A percentile compares a stretch with the other conserved stretches of the same genome.
phyloP scores from a whole-genome alignment of 2,113 vertebrate genomes.

The Poeciliopsis turrubarensis region DNA sequence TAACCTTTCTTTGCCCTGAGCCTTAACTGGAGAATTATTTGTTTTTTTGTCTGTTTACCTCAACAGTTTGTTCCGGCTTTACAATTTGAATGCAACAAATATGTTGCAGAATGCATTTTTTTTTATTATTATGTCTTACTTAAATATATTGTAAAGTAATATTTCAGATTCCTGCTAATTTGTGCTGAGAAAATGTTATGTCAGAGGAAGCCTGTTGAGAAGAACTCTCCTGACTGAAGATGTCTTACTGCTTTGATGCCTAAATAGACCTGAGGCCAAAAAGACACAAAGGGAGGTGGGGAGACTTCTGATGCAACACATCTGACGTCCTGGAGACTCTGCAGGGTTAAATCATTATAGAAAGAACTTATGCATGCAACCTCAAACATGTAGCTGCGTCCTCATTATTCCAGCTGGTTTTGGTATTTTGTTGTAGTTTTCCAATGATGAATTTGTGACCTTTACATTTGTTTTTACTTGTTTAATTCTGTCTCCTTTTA shows the following conservation, averaged over 20 bases:
- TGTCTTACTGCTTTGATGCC: constrained; percentile 72
- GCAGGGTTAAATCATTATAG: constrained; percentile 13
- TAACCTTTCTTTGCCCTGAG: too few relatives aligned
- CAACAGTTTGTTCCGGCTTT: too few relatives aligned
- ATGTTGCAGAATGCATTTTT: too few relatives aligned
- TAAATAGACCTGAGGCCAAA: constrained; percentile 67
- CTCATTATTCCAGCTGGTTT: background rate
- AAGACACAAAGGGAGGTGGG: constrained; percentile 65
- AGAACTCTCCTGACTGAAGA: constrained; percentile 49
- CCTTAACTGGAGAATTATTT: too few relatives aligned
- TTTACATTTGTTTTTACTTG: constrained; percentile 17
- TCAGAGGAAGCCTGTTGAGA: constrained; percentile 48
- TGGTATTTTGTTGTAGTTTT: background rate
- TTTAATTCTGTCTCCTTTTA: constrained; percentile 7
- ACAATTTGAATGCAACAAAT: too few relatives aligned
- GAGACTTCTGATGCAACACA: constrained; percentile 73
- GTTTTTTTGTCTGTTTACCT: too few relatives aligned
- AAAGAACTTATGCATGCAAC: constrained; percentile 29
- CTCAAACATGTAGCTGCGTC: constrained; percentile 13
- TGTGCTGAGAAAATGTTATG: constrained; percentile 53
- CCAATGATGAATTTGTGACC: constrained; percentile 7
- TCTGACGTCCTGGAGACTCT: constrained; percentile 49
- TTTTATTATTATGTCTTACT: too few relatives aligned
- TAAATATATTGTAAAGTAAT: too few relatives aligned
- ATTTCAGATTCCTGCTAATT: constrained; percentile 53